A percentile compares a stretch with the other conserved stretches of the same genome.
phyloP scores from a whole-genome alignment of 2,113 vertebrate species.

The Malurus alboscapulatus region DNA sequence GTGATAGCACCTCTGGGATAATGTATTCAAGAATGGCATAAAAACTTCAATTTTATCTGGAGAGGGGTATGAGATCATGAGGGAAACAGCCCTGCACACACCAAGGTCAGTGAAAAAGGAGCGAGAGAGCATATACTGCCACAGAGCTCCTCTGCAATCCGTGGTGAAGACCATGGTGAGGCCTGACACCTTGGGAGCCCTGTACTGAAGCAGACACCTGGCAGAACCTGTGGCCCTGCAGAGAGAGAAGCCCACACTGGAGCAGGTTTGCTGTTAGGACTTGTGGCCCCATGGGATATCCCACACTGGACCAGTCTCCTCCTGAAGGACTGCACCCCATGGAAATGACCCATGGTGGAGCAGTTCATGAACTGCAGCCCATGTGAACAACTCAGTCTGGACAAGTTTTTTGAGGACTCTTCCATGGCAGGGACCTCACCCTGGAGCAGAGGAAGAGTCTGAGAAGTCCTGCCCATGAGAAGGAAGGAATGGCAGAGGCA shows the following conservation, averaged over 20 bases:
- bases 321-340: background rate
- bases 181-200: background rate
- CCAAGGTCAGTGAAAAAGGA: background rate
- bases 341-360: background rate
- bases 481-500: background rate
- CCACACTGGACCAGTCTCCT: background rate
- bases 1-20: background rate
- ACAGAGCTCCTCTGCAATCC: background rate
- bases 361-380: background rate
- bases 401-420: background rate
- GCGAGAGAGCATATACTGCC: background rate
- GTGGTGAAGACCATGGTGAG: too few species aligned
- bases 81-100: accelerated
- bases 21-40: background rate
- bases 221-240: background rate
- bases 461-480: background rate
- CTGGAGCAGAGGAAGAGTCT: background rate
- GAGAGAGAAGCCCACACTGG: background rate
- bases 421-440: background rate
- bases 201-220: background rate
- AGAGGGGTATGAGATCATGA: background rate
- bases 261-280: background rate
- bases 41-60: background rate
- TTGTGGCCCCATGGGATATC: background rate
- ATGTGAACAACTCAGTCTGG: background rate